Evolutionary conservation across 2,113 vertebrate genomes (phyloP), one percentile per base, ranked within the genome.

Genomic region (Cepphus grylle): DNA sequence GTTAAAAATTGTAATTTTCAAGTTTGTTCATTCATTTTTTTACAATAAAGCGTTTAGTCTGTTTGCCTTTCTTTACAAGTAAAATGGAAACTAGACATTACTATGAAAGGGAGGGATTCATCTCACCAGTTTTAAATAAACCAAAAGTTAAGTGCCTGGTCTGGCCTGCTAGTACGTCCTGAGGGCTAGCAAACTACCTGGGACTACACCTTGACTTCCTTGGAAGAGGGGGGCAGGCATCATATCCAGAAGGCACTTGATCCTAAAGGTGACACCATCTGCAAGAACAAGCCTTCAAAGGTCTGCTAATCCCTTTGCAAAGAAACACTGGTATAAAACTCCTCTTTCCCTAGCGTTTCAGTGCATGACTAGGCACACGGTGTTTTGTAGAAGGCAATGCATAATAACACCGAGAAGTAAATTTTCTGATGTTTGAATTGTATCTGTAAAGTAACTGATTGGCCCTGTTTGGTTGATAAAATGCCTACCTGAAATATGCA

Each of bases 1-100:
- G 50, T 53, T 86, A 88, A 6, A 88, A 71, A 81, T 9, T 0
- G 34, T 43, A 25, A 55, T 50, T 90, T 83, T 83, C 61, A 76
- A 66, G 70, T 70, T 59, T 85, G 59, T 65, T 95, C 87, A 59
- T 73, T 76, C 50, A 69, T 79, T 90, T 82, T 36, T 91, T 72
- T 43, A 69, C 52, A 76, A 21, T 32, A 38, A 61, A 43, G 32
- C 8, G 73, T 88, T 90, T 22, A 6, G 7, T 12, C 19, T 43
- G 55, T 70, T 79, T 45, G 52, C n/a, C 13, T 81, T 71, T 65
- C 63, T 71, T 62, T 55, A 49, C 34, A 63, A 85, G 53, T 34
- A 27, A 47, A 92, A 42, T 59, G 38, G 62, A 59, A 93, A 88
- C 2, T 8, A 58, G 32, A 38, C 42, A 30, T 78, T 47, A 40